Evolutionary conservation across 2,888 invertebrate species (phyloP), one percentile per base, ranked within the genome.

Genomic region (Cheilosia vulpina): DNA sequence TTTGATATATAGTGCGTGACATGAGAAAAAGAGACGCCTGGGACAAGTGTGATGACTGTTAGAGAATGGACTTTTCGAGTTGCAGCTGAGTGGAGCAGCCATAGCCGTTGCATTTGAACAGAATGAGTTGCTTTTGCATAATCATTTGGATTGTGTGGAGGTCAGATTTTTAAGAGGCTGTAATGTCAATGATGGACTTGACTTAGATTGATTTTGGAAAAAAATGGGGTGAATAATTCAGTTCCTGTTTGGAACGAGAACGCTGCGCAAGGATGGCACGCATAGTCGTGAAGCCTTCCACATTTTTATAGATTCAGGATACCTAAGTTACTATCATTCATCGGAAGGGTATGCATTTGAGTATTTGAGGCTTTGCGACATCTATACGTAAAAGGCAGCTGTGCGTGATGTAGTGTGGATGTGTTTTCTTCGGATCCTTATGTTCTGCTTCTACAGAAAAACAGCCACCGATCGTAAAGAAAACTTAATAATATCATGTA

Each of bases 61-160:
- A 27, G 75, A 71, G 75, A 81, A 52, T 75, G 68, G 68, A 50
- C 41, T 43, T 62, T 60, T 38, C 2, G 50, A 57, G 75, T 65
- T 57, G 62, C 71, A 57, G 71, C 57, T 62, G 47, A 78, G 45
- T 50, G 31, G 24, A 55, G 53, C 21, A 13, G 27, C 43, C n/a
- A 21, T 21, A n/a, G 4, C 11, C 15, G 19, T n/a, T 50, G 57
- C 38, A 66, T 58, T 38, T 38, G 38, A 38, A 9, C 9, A 57
- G 57, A 66, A 75, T 31, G 24, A 17, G 17, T 41, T 65, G 24
- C 27, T 50, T 24, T 50, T 41, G 17, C 47, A n/a, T 5, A 27
- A 41, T 7, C 24, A 38, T 55, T 55, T 13, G 2, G 21, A 19
- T 47, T 13, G 9, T 53, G 45, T 62, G 38, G 73, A 19, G 63